A percentile compares a stretch with the other conserved stretches of the same genome.
Conservation (phyloP, 92 coral and sea anemone species). For the Meandrina meandrites region DNA sequence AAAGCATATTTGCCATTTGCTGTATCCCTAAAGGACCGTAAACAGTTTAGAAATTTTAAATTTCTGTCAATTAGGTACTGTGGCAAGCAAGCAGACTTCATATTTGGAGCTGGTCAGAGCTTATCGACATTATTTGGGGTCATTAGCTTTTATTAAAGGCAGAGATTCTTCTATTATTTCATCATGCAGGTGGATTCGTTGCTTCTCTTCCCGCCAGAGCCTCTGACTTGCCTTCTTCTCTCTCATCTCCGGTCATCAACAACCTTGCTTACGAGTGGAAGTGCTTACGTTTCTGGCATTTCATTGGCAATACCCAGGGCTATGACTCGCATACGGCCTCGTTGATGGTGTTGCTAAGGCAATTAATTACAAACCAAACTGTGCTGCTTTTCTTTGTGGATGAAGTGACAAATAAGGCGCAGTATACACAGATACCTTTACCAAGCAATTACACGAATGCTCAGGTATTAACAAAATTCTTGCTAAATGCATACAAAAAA, state of each 20-base stretch:
- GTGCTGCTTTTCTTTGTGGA: neutral
- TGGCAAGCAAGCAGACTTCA: too few relatives aligned
- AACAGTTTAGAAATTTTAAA: too few relatives aligned
- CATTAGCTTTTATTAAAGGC: neutral
- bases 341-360: neutral
- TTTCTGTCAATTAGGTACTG: too few relatives aligned
- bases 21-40: too few relatives aligned
- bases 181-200: neutral
- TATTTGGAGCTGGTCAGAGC: neutral
- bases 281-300: constrained; percentile 1
- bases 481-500: neutral
- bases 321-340: neutral
- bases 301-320: neutral
- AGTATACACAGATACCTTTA: neutral
- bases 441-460: neutral
- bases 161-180: neutral
- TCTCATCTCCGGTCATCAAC: neutral
- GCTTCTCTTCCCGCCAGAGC: neutral
- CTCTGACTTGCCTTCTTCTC: neutral
- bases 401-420: neutral
- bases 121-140: neutral
- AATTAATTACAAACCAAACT: neutral
- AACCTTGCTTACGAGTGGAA: neutral
- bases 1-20: too few relatives aligned
- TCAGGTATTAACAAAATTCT: neutral